Percentiles rank a stretch among this genome's conserved stretches.
These are phyloP conservation scores for Xenotilapia leptura DNA, from an alignment of 2,113 vertebrate species.

Conservation along the genomic window DNA sequence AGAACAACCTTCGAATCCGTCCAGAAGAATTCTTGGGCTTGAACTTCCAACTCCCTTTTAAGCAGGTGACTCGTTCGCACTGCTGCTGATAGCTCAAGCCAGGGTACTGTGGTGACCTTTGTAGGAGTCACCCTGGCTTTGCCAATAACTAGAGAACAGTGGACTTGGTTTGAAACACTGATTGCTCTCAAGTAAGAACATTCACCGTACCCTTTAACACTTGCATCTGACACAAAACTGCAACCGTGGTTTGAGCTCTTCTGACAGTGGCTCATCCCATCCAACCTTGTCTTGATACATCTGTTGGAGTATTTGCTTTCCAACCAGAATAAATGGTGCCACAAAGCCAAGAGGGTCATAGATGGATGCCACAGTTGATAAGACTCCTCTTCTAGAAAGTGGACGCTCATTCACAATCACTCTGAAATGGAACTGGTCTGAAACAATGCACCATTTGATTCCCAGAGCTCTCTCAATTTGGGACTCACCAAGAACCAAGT, in stretches of 20 bases:
- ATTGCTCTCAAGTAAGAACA: neutral
- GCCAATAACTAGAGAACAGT: neutral
- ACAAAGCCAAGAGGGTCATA: neutral
- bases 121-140: neutral
- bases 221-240: accelerated
- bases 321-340: neutral
- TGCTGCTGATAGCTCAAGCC: neutral
- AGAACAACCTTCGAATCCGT: accelerated
- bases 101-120: neutral
- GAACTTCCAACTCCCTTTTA: neutral
- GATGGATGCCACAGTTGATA: neutral
- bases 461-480: neutral
- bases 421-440: neutral
- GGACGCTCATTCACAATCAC: accelerated
- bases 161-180: neutral
- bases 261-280: neutral
- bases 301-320: neutral
- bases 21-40: neutral
- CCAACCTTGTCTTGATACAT: neutral
- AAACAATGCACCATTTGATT: neutral
- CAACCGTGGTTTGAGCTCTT: neutral
- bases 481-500: neutral
- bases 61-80: neutral
- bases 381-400: neutral
- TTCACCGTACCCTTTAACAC: neutral